A percentile compares a stretch with the other conserved stretches of the same genome.
Conservation (phyloP, 1,140 invertebrate species). For the Cotesia glomerata region DNA sequence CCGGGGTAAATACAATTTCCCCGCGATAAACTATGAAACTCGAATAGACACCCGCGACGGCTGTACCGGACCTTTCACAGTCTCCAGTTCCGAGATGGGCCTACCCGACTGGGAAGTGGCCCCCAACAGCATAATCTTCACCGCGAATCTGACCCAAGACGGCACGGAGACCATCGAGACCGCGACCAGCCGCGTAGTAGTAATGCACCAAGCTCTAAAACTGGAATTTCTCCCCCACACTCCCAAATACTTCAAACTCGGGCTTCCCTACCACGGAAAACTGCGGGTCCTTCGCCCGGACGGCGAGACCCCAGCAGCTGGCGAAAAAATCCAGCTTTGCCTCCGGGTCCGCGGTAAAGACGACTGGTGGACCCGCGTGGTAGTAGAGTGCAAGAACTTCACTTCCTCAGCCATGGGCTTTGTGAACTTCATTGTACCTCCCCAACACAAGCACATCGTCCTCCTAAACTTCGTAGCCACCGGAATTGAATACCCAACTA, state of each 20-base stretch:
- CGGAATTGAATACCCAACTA: slow-evolving; percentile 57
- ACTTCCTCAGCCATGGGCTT: slow-evolving; percentile 56
- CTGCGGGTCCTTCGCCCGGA: slow-evolving; percentile 54
- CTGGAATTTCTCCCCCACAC: slow-evolving; percentile 65
- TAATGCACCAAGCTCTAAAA: slow-evolving; percentile 64
- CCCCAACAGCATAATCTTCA: slow-evolving; percentile 61
- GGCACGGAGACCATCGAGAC: slow-evolving; percentile 70
- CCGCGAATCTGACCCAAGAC: slow-evolving; percentile 69
- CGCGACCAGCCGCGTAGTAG: slow-evolving; percentile 64
- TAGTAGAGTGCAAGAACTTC: slow-evolving; percentile 59
- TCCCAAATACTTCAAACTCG: slow-evolving; percentile 68
- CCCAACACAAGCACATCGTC: slow-evolving; percentile 54
- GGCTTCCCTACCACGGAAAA: slow-evolving; percentile 70
- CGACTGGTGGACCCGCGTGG: slow-evolving; percentile 49
- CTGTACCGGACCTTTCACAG: slow-evolving; percentile 59
- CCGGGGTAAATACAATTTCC: slow-evolving; percentile 50
- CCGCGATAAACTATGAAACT: slow-evolving; percentile 55
- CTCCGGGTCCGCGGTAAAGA: slow-evolving; percentile 54
- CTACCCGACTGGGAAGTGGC: slow-evolving; percentile 61
- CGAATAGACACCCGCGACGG: slow-evolving; percentile 56
- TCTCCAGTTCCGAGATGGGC: slow-evolving; percentile 55
- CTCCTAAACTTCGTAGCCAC: slow-evolving; percentile 58
- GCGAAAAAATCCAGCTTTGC: slow-evolving; percentile 58
- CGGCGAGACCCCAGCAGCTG: slow-evolving; percentile 48
- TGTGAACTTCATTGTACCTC: slow-evolving; percentile 59